Conservation (phyloP, 2,113 vertebrate species). For the Sinocyclocheilus rhinocerous region DNA sequence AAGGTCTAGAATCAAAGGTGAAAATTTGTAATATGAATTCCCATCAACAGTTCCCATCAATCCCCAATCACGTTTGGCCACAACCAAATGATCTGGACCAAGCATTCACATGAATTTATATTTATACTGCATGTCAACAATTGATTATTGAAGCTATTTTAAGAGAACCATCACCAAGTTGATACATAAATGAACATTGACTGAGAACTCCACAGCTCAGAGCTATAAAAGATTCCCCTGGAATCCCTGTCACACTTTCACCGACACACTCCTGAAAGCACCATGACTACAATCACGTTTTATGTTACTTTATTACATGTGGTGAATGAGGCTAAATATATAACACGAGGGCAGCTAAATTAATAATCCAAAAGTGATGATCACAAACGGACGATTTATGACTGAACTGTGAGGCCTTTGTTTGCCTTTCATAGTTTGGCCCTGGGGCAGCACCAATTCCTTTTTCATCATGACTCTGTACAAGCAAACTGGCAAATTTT, state of each 20-base stretch:
- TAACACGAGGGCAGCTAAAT: slow-evolving; percentile 29
- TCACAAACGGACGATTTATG: slow-evolving; percentile 24
- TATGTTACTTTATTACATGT: not conserved
- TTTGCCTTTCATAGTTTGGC: slow-evolving; percentile 40
- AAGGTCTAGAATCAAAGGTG: not conserved
- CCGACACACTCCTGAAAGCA: not conserved
- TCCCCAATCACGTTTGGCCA: not conserved
- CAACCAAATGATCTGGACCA: too few relatives aligned
- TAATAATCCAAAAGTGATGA: slow-evolving; percentile 15
- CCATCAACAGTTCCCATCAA: not conserved
- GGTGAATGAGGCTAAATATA: not conserved
- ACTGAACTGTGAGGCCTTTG: slow-evolving; percentile 18
- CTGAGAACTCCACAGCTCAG: not conserved
- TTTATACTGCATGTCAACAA: not conserved
- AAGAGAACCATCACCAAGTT: not conserved
- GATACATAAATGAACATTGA: not conserved
- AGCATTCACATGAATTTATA: not conserved
- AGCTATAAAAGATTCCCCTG: not conserved
- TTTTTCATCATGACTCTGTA: slow-evolving; percentile 37
- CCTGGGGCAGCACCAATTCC: slow-evolving; percentile 33
- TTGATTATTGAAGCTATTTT: not conserved
- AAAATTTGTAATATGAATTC: not conserved
- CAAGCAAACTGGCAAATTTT: slow-evolving; percentile 45
- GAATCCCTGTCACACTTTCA: not conserved
- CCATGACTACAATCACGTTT: not conserved